A percentile compares a stretch with the other conserved stretches of the same genome.
These are phyloP conservation scores for Triplophysa tibetana DNA, from an alignment of 2,113 vertebrate genomes.

Conservation along the genomic window DNA sequence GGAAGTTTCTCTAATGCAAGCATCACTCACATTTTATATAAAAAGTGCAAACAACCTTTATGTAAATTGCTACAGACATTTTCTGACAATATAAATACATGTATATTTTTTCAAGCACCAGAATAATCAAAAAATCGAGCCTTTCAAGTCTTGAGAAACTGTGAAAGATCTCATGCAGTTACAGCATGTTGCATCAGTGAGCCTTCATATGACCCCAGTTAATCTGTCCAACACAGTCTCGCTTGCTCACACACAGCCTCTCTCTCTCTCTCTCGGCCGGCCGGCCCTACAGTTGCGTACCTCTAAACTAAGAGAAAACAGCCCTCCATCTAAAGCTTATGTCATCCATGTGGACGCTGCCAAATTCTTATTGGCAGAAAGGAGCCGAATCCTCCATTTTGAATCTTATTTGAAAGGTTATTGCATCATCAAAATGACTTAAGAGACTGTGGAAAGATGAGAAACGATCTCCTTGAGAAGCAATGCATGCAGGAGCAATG, in stretches of 20 bases:
- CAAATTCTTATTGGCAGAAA: slow-evolving; percentile 3
- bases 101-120: no score
- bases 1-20: no score
- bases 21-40: no score
- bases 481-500: slow-evolving; percentile 1
- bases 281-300: slow-evolving; percentile 5
- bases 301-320: slow-evolving; percentile 43
- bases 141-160: not conserved
- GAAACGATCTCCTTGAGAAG: not conserved
- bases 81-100: no score
- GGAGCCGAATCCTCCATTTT: slow-evolving; percentile 42
- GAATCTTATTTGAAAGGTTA: slow-evolving; percentile 7
- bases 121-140: not conserved
- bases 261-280: slow-evolving; percentile 35
- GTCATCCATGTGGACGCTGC: slow-evolving; percentile 16
- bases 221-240: slow-evolving; percentile 50
- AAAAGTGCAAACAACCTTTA: no score
- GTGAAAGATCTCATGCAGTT: slow-evolving; percentile 36
- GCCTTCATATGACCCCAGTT: slow-evolving; percentile 43
- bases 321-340: slow-evolving; percentile 39
- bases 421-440: slow-evolving; percentile 39
- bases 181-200: slow-evolving; percentile 64
- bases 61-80: no score
- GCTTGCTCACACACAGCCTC: slow-evolving; percentile 23
- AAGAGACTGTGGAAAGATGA: not conserved